These are phyloP conservation scores for Clytia hemisphaerica DNA, from an alignment of 30 jellyfish, hydroid and myxozoan species.

Conservation along the genomic window DNA sequence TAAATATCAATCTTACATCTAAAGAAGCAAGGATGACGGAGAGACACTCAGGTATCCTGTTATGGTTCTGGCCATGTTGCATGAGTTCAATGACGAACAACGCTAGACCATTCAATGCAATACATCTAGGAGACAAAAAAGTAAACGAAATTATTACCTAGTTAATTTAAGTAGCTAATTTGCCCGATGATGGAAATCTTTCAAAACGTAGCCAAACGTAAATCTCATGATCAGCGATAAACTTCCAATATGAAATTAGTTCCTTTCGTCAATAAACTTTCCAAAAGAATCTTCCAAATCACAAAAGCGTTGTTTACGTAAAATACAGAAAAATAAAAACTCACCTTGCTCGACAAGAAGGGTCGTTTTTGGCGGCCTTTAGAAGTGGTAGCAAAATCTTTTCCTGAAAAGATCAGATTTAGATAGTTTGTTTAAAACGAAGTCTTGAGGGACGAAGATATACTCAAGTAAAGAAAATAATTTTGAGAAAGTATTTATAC, in stretches of 20 bases:
- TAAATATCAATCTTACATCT: slow-evolving; percentile 68
- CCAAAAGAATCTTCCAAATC: not conserved
- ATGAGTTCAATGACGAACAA: slow-evolving; percentile 62
- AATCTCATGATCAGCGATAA: too few relatives aligned
- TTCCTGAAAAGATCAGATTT: slow-evolving; percentile 48
- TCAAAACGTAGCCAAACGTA: too few relatives aligned
- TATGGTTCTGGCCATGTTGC: slow-evolving; percentile 63
- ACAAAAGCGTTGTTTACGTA: too few relatives aligned
- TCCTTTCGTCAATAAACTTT: too few relatives aligned
- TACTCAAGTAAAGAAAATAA: too few relatives aligned
- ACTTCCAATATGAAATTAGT: too few relatives aligned
- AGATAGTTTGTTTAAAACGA: too few relatives aligned
- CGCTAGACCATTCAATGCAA: slow-evolving; percentile 74
- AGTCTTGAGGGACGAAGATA: too few relatives aligned
- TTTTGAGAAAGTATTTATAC: too few relatives aligned
- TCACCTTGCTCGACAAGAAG: slow-evolving; percentile 91
- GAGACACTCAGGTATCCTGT: slow-evolving; percentile 56
- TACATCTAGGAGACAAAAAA: slow-evolving; percentile 42
- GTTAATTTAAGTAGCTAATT: not conserved
- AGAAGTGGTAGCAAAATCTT: slow-evolving; percentile 27
- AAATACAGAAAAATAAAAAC: not conserved
- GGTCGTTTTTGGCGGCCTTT: slow-evolving; percentile 86
- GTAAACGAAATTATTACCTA: not conserved
- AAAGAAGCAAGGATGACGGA: slow-evolving; percentile 53
- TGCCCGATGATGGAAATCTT: slow-evolving; percentile 3